Percentiles rank a stretch among this genome's conserved stretches.
Conservation (phyloP, 2,888 invertebrate genomes). For the Phengaris alcon region DNA sequence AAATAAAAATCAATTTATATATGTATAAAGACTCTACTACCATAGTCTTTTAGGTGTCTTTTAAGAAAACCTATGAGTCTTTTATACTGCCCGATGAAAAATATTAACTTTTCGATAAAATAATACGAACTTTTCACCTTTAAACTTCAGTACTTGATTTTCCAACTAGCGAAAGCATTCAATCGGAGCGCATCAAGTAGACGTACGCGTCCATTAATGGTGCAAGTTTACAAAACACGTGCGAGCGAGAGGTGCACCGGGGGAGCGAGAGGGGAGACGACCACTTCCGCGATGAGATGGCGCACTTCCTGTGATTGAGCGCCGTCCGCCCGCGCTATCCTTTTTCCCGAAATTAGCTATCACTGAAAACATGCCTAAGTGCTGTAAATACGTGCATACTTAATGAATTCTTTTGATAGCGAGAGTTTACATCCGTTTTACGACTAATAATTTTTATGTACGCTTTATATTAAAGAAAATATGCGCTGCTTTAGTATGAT, state of each 20-base stretch:
- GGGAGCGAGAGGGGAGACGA: slow-evolving; percentile 59
- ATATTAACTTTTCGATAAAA: background rate
- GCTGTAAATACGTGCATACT: slow-evolving; percentile 42
- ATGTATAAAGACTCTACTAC: too few relatives aligned
- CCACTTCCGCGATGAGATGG: slow-evolving; percentile 80
- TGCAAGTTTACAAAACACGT: slow-evolving; percentile 62
- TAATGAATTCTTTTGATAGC: slow-evolving; percentile 36
- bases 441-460: slow-evolving; percentile 32
- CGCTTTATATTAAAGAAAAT: slow-evolving; percentile 29
- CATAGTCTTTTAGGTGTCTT: too few relatives aligned
- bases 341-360: slow-evolving; percentile 51
- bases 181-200: slow-evolving; percentile 60
- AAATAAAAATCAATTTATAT: too few relatives aligned
- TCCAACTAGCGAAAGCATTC: slow-evolving; percentile 62
- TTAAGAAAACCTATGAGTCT: background rate
- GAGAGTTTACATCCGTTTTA: slow-evolving; percentile 25
- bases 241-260: slow-evolving; percentile 40
- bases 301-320: slow-evolving; percentile 80
- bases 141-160: slow-evolving; percentile 36
- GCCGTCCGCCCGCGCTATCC: slow-evolving; percentile 47
- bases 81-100: background rate
- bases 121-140: background rate
- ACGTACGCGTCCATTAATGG: slow-evolving; percentile 61
- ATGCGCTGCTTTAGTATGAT: slow-evolving; percentile 22
- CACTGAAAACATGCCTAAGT: slow-evolving; percentile 47